Evolutionary conservation across 2,113 vertebrate species (phyloP).

Genomic region (Paramormyrops kingsleyae): DNA sequence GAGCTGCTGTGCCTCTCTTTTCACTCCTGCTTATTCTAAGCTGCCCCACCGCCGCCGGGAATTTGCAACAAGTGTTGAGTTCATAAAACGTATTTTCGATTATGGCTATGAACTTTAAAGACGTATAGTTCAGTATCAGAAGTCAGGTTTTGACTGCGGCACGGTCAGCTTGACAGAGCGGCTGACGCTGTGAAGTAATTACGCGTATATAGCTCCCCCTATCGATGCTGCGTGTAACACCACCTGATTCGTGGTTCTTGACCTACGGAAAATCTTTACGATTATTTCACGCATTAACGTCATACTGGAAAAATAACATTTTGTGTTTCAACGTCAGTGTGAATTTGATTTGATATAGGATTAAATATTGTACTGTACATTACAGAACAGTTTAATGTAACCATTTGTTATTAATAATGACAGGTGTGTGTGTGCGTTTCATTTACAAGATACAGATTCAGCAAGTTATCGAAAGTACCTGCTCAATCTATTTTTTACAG

Average conservation of each 20-base stretch:
- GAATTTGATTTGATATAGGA: background rate
- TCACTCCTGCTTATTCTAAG: background rate
- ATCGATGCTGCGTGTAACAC: background rate
- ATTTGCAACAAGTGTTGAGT: background rate
- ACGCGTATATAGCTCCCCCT: background rate
- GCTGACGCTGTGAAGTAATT: background rate
- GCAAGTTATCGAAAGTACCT: background rate
- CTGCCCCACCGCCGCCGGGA: background rate
- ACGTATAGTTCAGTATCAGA: background rate
- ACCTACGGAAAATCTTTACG: background rate
- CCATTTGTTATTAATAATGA: background rate
- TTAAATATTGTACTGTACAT: background rate
- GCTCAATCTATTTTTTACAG: background rate
- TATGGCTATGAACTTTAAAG: background rate
- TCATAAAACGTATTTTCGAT: background rate
- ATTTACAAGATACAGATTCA: background rate
- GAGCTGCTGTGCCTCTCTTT: background rate
- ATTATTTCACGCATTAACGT: background rate
- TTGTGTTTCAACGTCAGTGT: background rate
- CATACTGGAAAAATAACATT: background rate
- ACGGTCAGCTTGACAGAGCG: background rate
- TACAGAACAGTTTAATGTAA: background rate
- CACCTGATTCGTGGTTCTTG: background rate
- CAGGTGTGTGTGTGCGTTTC: background rate
- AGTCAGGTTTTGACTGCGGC: background rate